phyloP scores from a whole-genome alignment of 1,140 invertebrate species.

The Leptopilina clavipes region DNA sequence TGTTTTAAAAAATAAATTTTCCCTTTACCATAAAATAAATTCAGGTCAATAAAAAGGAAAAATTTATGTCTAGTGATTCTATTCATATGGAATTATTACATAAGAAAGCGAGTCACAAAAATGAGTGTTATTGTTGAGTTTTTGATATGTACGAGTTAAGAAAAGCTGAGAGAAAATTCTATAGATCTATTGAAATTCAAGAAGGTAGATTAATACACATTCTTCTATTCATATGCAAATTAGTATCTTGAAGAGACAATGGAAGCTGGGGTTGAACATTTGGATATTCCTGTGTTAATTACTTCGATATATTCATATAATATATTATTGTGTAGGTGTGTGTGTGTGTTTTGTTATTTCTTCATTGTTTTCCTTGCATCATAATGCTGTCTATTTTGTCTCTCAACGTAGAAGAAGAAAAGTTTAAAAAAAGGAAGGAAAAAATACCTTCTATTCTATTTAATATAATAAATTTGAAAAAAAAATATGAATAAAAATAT shows the following conservation, averaged over 20 bases:
- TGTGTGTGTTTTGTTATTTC: neutral
- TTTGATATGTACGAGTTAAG: neutral
- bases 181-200: neutral
- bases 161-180: neutral
- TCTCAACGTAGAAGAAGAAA: neutral
- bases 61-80: neutral
- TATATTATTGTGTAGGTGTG: neutral
- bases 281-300: slow-evolving; percentile 13
- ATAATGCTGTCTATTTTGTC: neutral
- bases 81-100: slow-evolving; percentile 1
- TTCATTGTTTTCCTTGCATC: neutral
- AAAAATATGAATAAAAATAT: neutral
- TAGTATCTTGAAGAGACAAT: neutral
- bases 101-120: neutral
- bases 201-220: slow-evolving; percentile 18
- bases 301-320: neutral
- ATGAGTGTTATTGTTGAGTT: neutral
- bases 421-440: neutral
- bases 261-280: slow-evolving; percentile 4
- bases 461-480: neutral
- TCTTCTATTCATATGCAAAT: slow-evolving; percentile 33
- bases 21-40: too few species aligned
- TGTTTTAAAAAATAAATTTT: too few species aligned
- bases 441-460: too few species aligned
- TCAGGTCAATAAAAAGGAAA: neutral